Evolutionary conservation across 1,140 invertebrate species (phyloP).

Genomic region (Rhyzopertha dominica): DNA sequence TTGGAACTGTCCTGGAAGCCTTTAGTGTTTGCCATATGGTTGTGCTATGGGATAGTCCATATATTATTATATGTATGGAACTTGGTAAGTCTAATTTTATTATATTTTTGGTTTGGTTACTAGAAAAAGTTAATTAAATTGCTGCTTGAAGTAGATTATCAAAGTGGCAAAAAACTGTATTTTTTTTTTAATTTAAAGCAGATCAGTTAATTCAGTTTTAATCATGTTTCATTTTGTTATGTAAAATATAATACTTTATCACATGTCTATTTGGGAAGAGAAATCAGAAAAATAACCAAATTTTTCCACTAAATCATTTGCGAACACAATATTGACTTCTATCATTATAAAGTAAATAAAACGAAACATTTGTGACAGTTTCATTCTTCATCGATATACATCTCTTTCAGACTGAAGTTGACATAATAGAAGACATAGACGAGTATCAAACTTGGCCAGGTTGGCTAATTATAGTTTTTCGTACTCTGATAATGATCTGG

Average conservation of each 20-base stretch:
- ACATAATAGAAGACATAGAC: conserved; percentile 93
- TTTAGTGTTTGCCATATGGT: conserved; percentile 85
- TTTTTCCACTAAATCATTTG: conserved; percentile 1
- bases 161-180: too few relatives aligned
- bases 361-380: too few relatives aligned
- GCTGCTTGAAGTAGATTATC: too few relatives aligned
- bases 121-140: too few relatives aligned
- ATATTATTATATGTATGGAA: conserved; percentile 94
- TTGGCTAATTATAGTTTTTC: conserved; percentile 82
- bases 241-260: too few relatives aligned
- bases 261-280: too few relatives aligned
- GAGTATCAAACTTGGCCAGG: conserved; percentile 97
- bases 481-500: conserved; percentile 91
- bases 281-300: conserved; percentile 6
- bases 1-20: conserved; percentile 81
- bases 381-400: too few relatives aligned
- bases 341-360: too few relatives aligned
- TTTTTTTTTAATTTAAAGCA: too few relatives aligned
- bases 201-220: too few relatives aligned
- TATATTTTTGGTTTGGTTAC: conserved; percentile 8
- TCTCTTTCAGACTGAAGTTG: conserved; percentile 85
- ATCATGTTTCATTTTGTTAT: too few relatives aligned
- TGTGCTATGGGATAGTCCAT: conserved; percentile 85
- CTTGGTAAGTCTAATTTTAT: conserved; percentile 62
- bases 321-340: too few relatives aligned